A percentile compares a stretch with the other conserved stretches of the same genome.
Evolutionary conservation across 2,113 vertebrate species (phyloP).

Genomic region (Neodontobutis hainanensis): DNA sequence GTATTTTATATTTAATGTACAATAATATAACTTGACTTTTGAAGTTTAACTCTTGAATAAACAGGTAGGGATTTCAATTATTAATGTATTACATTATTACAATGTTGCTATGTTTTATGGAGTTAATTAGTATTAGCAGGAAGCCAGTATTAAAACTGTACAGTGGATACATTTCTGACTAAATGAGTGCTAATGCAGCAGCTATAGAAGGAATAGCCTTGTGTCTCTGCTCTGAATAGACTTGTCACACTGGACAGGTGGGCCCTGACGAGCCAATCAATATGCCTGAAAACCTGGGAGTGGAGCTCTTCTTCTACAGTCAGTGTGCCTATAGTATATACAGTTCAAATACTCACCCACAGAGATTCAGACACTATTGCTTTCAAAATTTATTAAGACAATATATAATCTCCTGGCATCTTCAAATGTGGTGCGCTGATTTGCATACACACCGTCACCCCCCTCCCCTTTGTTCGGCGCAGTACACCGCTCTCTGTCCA

Average conservation of each 20-base stretch:
- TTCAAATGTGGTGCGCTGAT: slow-evolving; percentile 3
- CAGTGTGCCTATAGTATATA: neutral
- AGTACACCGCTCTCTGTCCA: slow-evolving; percentile 46
- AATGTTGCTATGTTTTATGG: too few species aligned
- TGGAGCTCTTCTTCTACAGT: slow-evolving; percentile 3
- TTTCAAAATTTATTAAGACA: slow-evolving; percentile 20
- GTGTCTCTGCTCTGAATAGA: slow-evolving; percentile 9
- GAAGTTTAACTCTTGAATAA: too few species aligned
- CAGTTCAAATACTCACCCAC: neutral
- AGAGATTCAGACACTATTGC: neutral
- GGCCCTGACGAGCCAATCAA: slow-evolving; percentile 16
- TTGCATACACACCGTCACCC: slow-evolving; percentile 1
- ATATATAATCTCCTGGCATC: slow-evolving; percentile 19
- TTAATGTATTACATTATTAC: too few species aligned
- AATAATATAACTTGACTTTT: too few species aligned
- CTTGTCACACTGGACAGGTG: slow-evolving; percentile 9
- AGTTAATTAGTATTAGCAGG: neutral
- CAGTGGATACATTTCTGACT: neutral
- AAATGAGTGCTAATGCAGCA: neutral
- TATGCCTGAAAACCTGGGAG: neutral
- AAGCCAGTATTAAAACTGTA: neutral
- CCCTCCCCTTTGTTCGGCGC: slow-evolving; percentile 46
- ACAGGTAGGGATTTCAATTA: too few species aligned
- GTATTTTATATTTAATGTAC: too few species aligned
- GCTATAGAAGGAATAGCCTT: slow-evolving; percentile 3